Evolutionary conservation across 2,113 vertebrate genomes (phyloP), one percentile per base, ranked within the genome.

Genomic region (Miniopterus natalensis): DNA sequence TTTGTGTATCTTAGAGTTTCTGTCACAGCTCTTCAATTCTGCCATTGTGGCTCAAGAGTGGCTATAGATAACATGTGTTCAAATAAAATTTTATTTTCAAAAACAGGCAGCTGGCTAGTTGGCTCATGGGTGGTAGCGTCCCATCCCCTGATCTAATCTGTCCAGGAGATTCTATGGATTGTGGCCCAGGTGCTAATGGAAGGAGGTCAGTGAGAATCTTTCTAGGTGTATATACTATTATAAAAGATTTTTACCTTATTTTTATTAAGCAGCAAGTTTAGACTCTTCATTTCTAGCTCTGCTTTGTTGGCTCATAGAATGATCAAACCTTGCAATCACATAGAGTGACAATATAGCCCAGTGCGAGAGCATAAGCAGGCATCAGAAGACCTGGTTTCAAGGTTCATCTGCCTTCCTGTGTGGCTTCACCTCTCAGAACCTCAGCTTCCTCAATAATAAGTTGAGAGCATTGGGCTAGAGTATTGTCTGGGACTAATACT

Each of bases 381-480:
- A 45, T n/a, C 1, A 17, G 53, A n/a, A 73, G 11, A 27, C 57
- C 81, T 68, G 45, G 36, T 18, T 63, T 80, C 74, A 55, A 90
- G 61, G 57, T 23, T 61, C 51, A 12, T 61, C 8, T 81, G 17
- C 27, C 17, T 90, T 73, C 36, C 42, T 18, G 15, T 8, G 1
- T 71, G 45, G 40, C 40, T 91, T 73, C n/a, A 40, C 3, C 49
- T 74, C 23, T 29, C 55, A 88, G 55, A 61, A 29, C 31, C 40
- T 77, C 8, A 8, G 14, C 45, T 94, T 90, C 47, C 36, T 78
- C 11, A 31, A 75, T 42, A 84, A 49, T 84, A 90, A 84, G 63
- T 3, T 40, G 25, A 80, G 36, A 53, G 25, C 14, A 10, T 36
- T 68, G 27, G 79, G 59, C 21, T 40, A 47, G 74, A 31, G 36